Conservation (phyloP, 2,888 invertebrate genomes). For the Pomacea canaliculata region DNA sequence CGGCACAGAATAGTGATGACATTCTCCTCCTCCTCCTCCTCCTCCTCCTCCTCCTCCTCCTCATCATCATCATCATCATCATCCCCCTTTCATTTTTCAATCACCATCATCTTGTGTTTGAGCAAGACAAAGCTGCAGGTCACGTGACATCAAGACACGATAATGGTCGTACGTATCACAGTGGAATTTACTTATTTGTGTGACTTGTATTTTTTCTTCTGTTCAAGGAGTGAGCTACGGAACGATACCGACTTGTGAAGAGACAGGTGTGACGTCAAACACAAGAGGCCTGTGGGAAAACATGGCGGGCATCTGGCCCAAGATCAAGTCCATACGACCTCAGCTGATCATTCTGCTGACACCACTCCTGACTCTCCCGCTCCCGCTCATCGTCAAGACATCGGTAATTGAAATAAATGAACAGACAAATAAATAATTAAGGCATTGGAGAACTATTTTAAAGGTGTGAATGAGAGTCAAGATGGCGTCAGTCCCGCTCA, state of each 20-base stretch:
- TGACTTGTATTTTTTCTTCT: too few relatives aligned
- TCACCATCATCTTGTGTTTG: too few relatives aligned
- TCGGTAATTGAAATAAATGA: neutral
- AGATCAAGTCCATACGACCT: neutral
- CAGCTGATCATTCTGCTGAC: slow-evolving; percentile 13
- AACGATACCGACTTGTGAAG: too few relatives aligned
- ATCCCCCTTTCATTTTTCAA: neutral
- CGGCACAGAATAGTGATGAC: neutral
- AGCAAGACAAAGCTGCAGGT: too few relatives aligned
- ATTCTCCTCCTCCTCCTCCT: neutral
- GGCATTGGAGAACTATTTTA: neutral
- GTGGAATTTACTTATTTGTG: too few relatives aligned
- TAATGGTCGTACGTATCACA: too few relatives aligned
- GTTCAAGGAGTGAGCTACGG: too few relatives aligned
- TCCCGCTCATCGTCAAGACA: slow-evolving; percentile 18
- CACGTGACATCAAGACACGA: too few relatives aligned
- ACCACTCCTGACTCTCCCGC: slow-evolving; percentile 5
- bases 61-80: slow-evolving; percentile 10
- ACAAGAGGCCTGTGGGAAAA: too few relatives aligned
- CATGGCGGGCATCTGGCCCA: slow-evolving; percentile 4
- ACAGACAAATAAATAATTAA: neutral
- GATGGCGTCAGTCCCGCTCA: too few relatives aligned
- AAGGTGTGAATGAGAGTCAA: too few relatives aligned
- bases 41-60: neutral
- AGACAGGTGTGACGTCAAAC: too few relatives aligned